phyloP scores from a whole-genome alignment of 2,113 vertebrate species.

The Oophaga pumilio region DNA sequence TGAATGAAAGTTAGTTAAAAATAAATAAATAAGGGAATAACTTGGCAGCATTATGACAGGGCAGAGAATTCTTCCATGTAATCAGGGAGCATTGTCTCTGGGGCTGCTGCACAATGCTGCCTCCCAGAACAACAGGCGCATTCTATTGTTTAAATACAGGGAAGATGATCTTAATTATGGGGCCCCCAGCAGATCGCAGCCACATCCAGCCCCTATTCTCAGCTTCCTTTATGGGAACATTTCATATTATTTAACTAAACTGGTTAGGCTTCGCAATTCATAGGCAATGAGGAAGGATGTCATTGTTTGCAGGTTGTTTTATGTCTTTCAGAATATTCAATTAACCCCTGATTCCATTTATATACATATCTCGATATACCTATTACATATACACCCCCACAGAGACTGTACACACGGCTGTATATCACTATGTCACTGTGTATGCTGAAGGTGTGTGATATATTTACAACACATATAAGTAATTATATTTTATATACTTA shows the following conservation, averaged over 20 bases:
- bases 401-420: neutral
- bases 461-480: neutral
- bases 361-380: neutral
- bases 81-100: conserved; percentile 65
- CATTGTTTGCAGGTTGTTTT: conserved; percentile 10
- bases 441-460: too few relatives aligned
- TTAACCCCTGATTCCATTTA: conserved; percentile 30
- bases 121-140: conserved; percentile 7
- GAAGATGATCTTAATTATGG: conserved; percentile 67
- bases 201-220: conserved; percentile 63
- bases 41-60: conserved; percentile 67
- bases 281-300: neutral
- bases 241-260: conserved; percentile 39
- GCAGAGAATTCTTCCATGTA: conserved; percentile 61
- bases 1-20: conserved; percentile 79
- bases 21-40: conserved; percentile 73
- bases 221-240: conserved; percentile 58
- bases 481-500: too few relatives aligned
- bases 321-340: conserved; percentile 22
- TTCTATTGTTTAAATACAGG: conserved; percentile 72
- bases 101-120: conserved; percentile 39
- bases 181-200: conserved; percentile 61
- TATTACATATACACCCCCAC: neutral
- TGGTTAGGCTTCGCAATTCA: conserved; percentile 38
- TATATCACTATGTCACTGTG: neutral